Evolutionary conservation across 2,113 vertebrate genomes (phyloP).

Genomic region (Nematolebias whitei): DNA sequence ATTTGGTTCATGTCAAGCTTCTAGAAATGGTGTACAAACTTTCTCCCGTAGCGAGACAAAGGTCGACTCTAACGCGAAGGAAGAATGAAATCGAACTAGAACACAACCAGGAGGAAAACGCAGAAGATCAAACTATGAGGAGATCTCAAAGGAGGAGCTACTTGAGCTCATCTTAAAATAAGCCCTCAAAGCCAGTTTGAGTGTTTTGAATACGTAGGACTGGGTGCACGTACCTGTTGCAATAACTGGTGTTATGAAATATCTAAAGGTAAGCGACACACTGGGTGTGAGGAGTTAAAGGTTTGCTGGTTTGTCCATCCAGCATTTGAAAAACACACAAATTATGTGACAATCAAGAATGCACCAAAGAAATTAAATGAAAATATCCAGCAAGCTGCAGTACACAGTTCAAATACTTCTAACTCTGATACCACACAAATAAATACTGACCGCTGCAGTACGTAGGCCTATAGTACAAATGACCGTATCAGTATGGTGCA

Average conservation of each 20-base stretch:
- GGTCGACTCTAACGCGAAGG: background rate
- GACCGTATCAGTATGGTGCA: background rate
- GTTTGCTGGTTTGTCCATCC: no score
- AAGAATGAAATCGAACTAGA: background rate
- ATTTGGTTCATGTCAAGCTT: background rate
- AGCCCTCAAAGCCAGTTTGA: background rate
- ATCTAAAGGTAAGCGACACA: background rate
- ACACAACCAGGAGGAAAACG: no score
- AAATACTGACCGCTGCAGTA: background rate
- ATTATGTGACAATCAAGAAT: no score
- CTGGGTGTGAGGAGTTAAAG: background rate
- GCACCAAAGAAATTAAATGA: no score
- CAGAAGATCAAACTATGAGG: conserved; percentile 32
- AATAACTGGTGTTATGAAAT: conserved; percentile 42
- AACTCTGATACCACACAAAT: no score
- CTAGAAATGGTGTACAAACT: no score
- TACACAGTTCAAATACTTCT: background rate
- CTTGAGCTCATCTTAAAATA: conserved; percentile 35
- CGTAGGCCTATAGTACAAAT: background rate
- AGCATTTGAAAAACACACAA: no score
- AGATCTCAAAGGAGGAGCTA: conserved; percentile 12
- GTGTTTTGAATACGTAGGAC: no score
- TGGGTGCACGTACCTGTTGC: conserved; percentile 7
- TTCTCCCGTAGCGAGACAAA: background rate
- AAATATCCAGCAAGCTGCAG: background rate